Conservation (phyloP, 1,140 invertebrate genomes). For the Neodiprion pinetum region DNA sequence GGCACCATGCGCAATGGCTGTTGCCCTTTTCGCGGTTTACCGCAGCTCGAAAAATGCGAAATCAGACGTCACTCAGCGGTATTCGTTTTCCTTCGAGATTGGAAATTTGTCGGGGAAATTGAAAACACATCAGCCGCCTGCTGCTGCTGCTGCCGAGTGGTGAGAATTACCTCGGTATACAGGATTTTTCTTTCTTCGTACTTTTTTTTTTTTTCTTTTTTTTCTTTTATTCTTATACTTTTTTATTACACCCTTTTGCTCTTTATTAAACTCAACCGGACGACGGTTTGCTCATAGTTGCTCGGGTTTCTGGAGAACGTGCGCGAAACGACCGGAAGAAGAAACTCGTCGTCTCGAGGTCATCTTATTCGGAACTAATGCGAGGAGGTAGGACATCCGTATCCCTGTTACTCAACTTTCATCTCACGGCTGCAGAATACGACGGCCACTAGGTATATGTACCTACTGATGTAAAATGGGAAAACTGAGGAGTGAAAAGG, state of each 20-base stretch:
- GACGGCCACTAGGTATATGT: background rate
- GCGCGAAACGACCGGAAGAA: background rate
- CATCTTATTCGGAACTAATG: background rate
- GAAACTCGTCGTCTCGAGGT: background rate
- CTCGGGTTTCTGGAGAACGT: background rate
- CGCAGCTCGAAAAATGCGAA: too few species aligned
- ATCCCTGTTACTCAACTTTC: background rate
- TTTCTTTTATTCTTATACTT: slow-evolving; percentile 8
- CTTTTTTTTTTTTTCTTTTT: slow-evolving; percentile 6
- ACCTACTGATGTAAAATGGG: background rate
- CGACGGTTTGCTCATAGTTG: background rate
- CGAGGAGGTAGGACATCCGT: background rate
- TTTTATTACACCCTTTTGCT: background rate
- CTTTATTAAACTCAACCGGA: slow-evolving; percentile 15
- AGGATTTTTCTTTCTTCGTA: background rate
- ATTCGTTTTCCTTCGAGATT: too few species aligned
- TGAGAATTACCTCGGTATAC: slow-evolving; percentile 15
- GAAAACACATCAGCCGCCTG: too few species aligned
- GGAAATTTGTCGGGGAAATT: too few species aligned
- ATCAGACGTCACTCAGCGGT: too few species aligned
- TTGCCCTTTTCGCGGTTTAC: too few species aligned
- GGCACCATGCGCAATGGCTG: too few species aligned
- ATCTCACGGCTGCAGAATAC: background rate
- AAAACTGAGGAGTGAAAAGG: background rate
- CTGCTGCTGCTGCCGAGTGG: background rate